Percentiles rank a stretch among this genome's conserved stretches.
Conservation (phyloP, 1,140 invertebrate genomes). For the Harpegnathos saltator region DNA sequence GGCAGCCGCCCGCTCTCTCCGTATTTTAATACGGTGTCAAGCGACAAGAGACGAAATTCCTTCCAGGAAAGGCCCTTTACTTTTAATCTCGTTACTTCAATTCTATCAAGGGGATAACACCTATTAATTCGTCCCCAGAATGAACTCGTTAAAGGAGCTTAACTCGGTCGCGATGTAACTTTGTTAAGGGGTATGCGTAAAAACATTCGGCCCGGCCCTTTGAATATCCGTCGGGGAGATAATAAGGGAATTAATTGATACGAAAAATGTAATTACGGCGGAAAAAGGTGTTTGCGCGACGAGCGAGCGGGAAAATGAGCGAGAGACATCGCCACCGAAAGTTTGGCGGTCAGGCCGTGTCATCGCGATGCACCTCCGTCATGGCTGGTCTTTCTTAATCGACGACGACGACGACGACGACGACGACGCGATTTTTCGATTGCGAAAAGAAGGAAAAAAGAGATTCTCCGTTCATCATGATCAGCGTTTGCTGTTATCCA, state of each 20-base stretch:
- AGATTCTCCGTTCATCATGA: too few species aligned
- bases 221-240: conserved; percentile 44
- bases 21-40: conserved; percentile 70
- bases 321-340: neutral
- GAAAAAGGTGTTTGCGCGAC: conserved; percentile 30
- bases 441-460: too few species aligned
- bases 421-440: too few species aligned
- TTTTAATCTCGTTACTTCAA: conserved; percentile 77
- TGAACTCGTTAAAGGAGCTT: conserved; percentile 74
- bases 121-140: conserved; percentile 75
- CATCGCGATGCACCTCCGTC: neutral
- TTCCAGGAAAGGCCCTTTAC: conserved; percentile 68
- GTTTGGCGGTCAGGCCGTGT: neutral
- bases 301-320: neutral
- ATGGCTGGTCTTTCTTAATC: too few species aligned
- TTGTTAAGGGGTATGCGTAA: conserved; percentile 64
- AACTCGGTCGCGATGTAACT: conserved; percentile 72
- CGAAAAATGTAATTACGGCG: conserved; percentile 38
- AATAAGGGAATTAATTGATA: conserved; percentile 54
- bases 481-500: too few species aligned
- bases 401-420: too few species aligned
- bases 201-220: conserved; percentile 65
- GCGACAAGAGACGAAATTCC: conserved; percentile 68
- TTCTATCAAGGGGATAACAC: conserved; percentile 76
- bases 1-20: conserved; percentile 33